These are phyloP conservation scores for Polyommatus iphigenia DNA, from an alignment of 2,888 invertebrate genomes.

Conservation along the genomic window DNA sequence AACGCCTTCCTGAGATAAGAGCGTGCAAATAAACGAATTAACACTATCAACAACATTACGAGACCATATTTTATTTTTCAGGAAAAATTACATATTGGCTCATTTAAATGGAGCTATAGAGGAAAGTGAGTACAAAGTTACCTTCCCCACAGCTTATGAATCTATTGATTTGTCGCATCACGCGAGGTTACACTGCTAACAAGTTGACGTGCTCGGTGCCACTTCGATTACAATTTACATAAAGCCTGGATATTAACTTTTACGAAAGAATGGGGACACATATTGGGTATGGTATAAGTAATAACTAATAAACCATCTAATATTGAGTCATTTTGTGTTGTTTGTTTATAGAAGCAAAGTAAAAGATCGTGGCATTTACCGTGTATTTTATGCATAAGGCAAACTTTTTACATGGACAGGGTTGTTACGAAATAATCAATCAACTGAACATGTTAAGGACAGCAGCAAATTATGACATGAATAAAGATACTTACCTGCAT, in stretches of 20 bases:
- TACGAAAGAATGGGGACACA: neutral
- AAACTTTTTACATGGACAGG: neutral
- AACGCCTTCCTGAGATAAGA: neutral
- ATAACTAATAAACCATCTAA: neutral
- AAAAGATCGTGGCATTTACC: neutral
- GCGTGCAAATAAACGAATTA: neutral
- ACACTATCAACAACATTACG: neutral
- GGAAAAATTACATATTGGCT: neutral
- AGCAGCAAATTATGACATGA: neutral
- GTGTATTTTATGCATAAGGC: neutral
- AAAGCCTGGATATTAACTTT: neutral
- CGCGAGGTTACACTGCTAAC: conserved; percentile 26
- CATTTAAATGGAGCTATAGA: neutral
- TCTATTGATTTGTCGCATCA: conserved; percentile 27
- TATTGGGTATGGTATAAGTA: neutral
- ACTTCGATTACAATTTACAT: neutral
- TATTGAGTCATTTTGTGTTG: neutral
- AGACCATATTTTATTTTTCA: too few species aligned
- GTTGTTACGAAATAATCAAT: neutral
- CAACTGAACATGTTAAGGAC: neutral
- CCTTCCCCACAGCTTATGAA: neutral
- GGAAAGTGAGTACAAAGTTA: neutral
- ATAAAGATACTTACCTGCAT: neutral
- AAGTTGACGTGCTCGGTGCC: conserved; percentile 14
- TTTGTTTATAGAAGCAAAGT: neutral